Evolutionary conservation across 2,797 vertebrate genomes (phyloP), one percentile per base, ranked within the genome.

Genomic region (Cyclura pinguis): DNA sequence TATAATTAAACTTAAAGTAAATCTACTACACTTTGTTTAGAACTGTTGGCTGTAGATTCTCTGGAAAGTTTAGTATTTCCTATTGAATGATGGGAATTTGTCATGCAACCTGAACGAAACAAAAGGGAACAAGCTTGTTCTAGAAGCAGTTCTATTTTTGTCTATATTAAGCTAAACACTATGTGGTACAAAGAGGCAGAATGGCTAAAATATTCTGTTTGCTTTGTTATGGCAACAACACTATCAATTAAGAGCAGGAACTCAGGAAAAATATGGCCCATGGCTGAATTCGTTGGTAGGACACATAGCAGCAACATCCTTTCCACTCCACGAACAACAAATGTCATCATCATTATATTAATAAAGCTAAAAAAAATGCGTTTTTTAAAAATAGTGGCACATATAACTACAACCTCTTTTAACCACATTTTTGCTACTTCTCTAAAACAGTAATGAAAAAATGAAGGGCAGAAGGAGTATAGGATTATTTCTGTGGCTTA

Each of bases 11-110:
- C 38, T 84, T 93, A 69, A 81, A 93, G 74, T 94, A 94, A 96
- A 93, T 95, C 89, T 92, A 76, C 80, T 87, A 7, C 82, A 90
- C 76, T 74, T 29, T 96, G 93, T 94, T 95, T 95, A 95, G 93
- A 95, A 92, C 91, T 4, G 59, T 24, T 85, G 85, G 42, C 32
- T 89, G 92, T 91, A 80, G 14, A 52, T 90, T 91, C 92, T 93
- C 80, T 88, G 73, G 50, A 89, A 94, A 91, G 84, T 84, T 95
- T 59, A 92, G 64, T 84, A 55, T 87, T 88, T 91, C 18, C 1
- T 52, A 27, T 18, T 86, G 88, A 91, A 88, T 0, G 0, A 80
- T 82, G n/a, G 20, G 77, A 92, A 55, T 90, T 89, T 91, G 90
- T 62, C 81, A 4, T 81, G 88, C 91, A 64, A 35, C 88, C 86